Evolutionary conservation across 2,888 invertebrate genomes (phyloP).

Genomic region (Polydrusus pterygomalis): DNA sequence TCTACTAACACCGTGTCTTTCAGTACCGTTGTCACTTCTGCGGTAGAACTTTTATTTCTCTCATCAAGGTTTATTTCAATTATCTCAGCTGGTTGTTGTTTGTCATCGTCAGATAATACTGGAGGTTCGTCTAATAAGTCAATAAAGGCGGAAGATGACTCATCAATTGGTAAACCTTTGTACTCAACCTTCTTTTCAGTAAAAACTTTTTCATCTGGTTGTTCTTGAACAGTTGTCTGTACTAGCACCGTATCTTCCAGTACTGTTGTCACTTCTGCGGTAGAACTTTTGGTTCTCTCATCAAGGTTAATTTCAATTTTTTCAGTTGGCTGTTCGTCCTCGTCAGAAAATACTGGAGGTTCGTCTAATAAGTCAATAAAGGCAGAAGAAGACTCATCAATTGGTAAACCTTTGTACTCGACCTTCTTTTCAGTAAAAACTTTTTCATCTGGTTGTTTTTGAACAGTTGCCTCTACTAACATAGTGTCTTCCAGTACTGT

Average conservation of each 20-base stretch:
- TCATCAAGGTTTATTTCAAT: slow-evolving; percentile 57
- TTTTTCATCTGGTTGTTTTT: slow-evolving; percentile 29
- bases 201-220: slow-evolving; percentile 2
- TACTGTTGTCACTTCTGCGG: not conserved
- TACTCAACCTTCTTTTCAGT: slow-evolving; percentile 15
- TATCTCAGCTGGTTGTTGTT: not conserved
- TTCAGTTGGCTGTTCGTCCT: slow-evolving; percentile 56
- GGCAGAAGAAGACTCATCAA: slow-evolving; percentile 58
- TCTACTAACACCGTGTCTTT: not conserved
- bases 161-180: not conserved
- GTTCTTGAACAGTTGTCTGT: not conserved
- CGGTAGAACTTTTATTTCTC: slow-evolving; percentile 54
- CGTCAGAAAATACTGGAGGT: slow-evolving; percentile 64
- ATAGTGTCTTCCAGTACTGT: not conserved
- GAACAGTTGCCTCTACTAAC: not conserved
- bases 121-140: slow-evolving; percentile 65
- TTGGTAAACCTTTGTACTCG: slow-evolving; percentile 61
- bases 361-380: slow-evolving; percentile 64
- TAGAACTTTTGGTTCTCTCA: not conserved
- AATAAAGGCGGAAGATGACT: slow-evolving; percentile 66
- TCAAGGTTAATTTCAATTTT: not conserved
- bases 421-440: slow-evolving; percentile 31
- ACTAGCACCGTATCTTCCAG: not conserved
- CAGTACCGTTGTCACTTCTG: slow-evolving; percentile 16
- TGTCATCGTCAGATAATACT: slow-evolving; percentile 60